phyloP scores from a whole-genome alignment of 2,113 vertebrate genomes.

The Charina bottae region DNA sequence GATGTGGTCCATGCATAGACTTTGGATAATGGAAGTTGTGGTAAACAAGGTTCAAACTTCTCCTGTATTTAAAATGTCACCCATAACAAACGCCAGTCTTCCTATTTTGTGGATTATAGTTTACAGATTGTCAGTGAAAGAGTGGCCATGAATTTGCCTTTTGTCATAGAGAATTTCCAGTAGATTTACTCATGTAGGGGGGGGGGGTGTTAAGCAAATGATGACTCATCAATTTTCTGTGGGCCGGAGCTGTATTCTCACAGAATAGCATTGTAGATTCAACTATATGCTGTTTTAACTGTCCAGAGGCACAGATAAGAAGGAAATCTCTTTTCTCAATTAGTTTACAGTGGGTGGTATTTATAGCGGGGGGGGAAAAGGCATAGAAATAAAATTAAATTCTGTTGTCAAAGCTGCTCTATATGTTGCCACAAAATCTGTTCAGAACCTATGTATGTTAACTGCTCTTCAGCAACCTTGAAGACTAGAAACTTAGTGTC shows the following conservation, averaged over 20 bases:
- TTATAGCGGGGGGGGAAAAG: neutral
- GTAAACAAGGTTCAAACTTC: conserved; percentile 4
- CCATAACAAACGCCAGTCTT: neutral
- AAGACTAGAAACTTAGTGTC: neutral
- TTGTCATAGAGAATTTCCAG: neutral
- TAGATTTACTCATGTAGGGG: neutral
- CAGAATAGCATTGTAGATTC: neutral
- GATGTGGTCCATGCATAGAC: neutral
- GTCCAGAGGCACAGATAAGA: too few species aligned
- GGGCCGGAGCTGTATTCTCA: neutral
- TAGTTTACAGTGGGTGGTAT: neutral
- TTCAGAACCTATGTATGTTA: neutral
- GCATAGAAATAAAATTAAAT: too few species aligned
- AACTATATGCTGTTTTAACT: neutral
- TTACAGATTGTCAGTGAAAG: neutral
- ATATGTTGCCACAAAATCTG: neutral
- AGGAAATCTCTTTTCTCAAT: neutral
- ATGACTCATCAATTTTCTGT: neutral
- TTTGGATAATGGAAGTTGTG: conserved; percentile 11
- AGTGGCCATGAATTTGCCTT: neutral
- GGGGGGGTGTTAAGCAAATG: neutral
- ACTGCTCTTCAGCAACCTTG: neutral
- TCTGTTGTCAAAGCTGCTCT: neutral
- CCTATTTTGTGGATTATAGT: neutral
- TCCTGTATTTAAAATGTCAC: neutral